Conservation (phyloP, 2,888 invertebrate genomes). For the Eupeodes latifasciatus region DNA sequence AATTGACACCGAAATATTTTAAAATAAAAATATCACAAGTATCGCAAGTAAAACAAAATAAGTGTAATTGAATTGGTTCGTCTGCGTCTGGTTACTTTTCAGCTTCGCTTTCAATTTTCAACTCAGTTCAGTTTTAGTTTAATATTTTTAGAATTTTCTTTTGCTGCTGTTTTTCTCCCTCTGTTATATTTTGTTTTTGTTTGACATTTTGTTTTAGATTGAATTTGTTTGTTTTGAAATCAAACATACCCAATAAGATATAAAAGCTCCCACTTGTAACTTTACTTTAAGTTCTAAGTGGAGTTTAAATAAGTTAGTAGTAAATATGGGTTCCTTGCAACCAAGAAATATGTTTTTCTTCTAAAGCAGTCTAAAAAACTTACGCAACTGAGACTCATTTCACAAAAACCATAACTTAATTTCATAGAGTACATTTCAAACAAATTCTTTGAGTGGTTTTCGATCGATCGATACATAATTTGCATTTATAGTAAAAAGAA, state of each 20-base stretch:
- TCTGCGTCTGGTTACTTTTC: conserved; percentile 26
- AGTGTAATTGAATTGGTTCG: conserved; percentile 44
- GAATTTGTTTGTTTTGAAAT: not conserved
- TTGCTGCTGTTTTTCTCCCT: conserved; percentile 59
- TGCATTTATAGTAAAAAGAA: no score
- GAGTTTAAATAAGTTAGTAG: no score
- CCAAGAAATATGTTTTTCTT: no score
- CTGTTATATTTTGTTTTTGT: not conserved
- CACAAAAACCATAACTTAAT: no score
- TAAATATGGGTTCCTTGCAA: not conserved
- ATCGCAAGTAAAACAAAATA: no score
- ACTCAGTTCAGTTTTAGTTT: no score
- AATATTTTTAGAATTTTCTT: conserved; percentile 72
- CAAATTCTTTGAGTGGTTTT: no score
- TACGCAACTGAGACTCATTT: no score
- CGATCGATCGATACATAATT: no score
- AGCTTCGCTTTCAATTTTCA: conserved; percentile 42
- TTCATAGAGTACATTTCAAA: no score
- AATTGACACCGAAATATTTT: conserved; percentile 58
- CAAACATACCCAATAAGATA: not conserved
- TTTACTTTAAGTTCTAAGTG: not conserved
- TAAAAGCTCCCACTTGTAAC: not conserved
- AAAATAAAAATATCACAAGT: conserved; percentile 35
- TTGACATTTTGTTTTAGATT: conserved; percentile 3
- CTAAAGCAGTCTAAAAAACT: no score